Percentiles rank a stretch among this genome's conserved stretches.
These are phyloP conservation scores for Lophotis ruficrista DNA, from an alignment of 2,113 vertebrate genomes.

Conservation along the genomic window DNA sequence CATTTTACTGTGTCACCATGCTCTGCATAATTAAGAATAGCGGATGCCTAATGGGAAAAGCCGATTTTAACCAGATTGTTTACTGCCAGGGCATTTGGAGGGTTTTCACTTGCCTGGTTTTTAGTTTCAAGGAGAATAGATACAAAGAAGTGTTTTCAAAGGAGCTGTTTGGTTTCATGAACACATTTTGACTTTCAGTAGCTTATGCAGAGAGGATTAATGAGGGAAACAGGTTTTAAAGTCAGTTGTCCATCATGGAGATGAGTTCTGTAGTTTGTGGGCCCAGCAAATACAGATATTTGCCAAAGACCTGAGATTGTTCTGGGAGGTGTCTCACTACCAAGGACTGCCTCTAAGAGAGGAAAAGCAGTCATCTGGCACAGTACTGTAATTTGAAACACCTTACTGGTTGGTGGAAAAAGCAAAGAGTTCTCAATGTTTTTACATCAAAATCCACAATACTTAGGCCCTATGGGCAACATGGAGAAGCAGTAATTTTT, in stretches of 20 bases:
- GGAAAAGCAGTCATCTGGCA: not conserved
- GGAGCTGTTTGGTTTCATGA: slow-evolving; percentile 27
- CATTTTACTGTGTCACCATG: not conserved
- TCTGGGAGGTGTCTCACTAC: not conserved
- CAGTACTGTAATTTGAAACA: slow-evolving; percentile 12
- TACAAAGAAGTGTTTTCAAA: slow-evolving; percentile 20
- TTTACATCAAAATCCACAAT: not conserved
- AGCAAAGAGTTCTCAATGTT: not conserved
- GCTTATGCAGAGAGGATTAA: not conserved
- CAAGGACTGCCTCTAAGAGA: not conserved
- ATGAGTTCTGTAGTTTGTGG: not conserved
- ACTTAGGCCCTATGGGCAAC: not conserved
- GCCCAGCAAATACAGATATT: not conserved
- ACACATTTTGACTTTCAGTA: slow-evolving; percentile 7
- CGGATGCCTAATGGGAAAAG: slow-evolving; percentile 38
- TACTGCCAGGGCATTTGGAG: slow-evolving; percentile 44
- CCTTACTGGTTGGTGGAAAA: not conserved
- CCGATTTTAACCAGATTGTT: slow-evolving; percentile 35
- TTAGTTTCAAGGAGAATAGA: slow-evolving; percentile 34
- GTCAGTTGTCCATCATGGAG: not conserved
- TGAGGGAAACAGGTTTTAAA: slow-evolving; percentile 58
- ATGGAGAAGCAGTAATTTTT: not conserved
- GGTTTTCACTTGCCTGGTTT: slow-evolving; percentile 56
- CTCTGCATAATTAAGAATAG: not conserved
- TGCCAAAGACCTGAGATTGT: slow-evolving; percentile 2